Percentiles rank a stretch among this genome's conserved stretches.
These are phyloP conservation scores for Cardiocondyla obscurior DNA, from an alignment of 1,140 invertebrate species.

Conservation along the genomic window DNA sequence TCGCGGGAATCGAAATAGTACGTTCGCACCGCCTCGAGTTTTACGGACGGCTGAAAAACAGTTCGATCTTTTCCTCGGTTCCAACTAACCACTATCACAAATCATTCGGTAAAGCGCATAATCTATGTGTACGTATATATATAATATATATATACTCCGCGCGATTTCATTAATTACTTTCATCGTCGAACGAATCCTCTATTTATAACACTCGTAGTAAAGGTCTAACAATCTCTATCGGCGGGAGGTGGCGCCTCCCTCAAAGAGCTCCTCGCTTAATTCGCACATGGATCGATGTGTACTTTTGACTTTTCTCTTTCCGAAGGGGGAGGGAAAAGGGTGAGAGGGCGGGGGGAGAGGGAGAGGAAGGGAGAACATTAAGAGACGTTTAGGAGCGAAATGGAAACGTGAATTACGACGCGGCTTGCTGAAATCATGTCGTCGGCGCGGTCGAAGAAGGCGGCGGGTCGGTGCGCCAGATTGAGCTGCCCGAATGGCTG, in stretches of 20 bases:
- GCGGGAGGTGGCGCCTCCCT: slow-evolving; percentile 6
- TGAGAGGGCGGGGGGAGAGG: not conserved
- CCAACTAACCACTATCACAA: slow-evolving; percentile 64
- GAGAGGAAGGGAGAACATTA: slow-evolving; percentile 32
- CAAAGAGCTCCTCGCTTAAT: slow-evolving; percentile 22
- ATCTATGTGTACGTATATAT: slow-evolving; percentile 34
- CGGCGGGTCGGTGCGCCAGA: slow-evolving; percentile 75
- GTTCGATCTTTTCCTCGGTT: slow-evolving; percentile 6
- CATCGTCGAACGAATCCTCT: slow-evolving; percentile 63
- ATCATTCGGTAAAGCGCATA: slow-evolving; percentile 62
- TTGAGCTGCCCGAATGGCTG: slow-evolving; percentile 77
- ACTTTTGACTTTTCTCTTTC: slow-evolving; percentile 24
- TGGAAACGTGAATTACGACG: slow-evolving; percentile 47
- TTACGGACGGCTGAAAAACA: slow-evolving; percentile 63
- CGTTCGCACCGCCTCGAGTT: slow-evolving; percentile 10
- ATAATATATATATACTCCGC: slow-evolving; percentile 51
- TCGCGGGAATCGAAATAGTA: slow-evolving; percentile 9
- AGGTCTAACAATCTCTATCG: slow-evolving; percentile 58
- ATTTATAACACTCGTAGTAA: slow-evolving; percentile 51
- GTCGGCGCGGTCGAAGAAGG: slow-evolving; percentile 69
- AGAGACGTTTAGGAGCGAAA: slow-evolving; percentile 60
- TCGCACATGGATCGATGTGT: slow-evolving; percentile 29
- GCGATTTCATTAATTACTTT: slow-evolving; percentile 70
- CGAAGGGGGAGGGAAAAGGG: not conserved
- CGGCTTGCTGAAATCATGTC: slow-evolving; percentile 69